A percentile compares a stretch with the other conserved stretches of the same genome.
Conservation (phyloP, 2,888 invertebrate species). For the Synergus laeviventris region DNA sequence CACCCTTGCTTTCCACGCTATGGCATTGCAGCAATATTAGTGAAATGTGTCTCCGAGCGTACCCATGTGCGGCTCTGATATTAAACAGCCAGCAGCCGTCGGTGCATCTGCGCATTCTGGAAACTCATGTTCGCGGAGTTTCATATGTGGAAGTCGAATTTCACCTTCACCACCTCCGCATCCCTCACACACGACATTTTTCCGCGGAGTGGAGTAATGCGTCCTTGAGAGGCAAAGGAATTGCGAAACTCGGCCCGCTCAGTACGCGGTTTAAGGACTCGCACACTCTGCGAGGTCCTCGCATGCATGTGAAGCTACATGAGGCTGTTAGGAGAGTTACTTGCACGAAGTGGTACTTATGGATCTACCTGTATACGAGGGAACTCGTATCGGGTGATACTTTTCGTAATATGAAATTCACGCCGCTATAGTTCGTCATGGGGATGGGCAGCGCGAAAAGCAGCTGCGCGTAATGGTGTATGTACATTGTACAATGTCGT, state of each 20-base stretch:
- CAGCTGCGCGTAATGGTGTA: constrained; percentile 66
- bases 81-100: constrained; percentile 73
- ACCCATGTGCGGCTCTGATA: constrained; percentile 74
- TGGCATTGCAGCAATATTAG: constrained; percentile 68
- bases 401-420: constrained; percentile 68
- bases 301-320: constrained; percentile 43
- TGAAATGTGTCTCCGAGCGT: constrained; percentile 73
- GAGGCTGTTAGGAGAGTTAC: constrained; percentile 31
- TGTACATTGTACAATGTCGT: constrained; percentile 54
- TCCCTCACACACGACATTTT: constrained; percentile 21
- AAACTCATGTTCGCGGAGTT: constrained; percentile 47
- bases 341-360: constrained; percentile 34
- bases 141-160: constrained; percentile 54
- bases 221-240: constrained; percentile 41
- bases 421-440: constrained; percentile 62
- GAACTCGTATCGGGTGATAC: constrained; percentile 59
- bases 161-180: constrained; percentile 37
- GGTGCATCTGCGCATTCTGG: constrained; percentile 67
- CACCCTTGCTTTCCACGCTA: constrained; percentile 7
- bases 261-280: constrained; percentile 52
- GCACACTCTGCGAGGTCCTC: constrained; percentile 47
- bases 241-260: constrained; percentile 48
- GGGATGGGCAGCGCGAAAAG: constrained; percentile 54
- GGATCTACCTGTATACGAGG: constrained; percentile 45
- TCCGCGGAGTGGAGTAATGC: constrained; percentile 46